Conservation (phyloP, 2,113 vertebrate species). For the Dascyllus trimaculatus region DNA sequence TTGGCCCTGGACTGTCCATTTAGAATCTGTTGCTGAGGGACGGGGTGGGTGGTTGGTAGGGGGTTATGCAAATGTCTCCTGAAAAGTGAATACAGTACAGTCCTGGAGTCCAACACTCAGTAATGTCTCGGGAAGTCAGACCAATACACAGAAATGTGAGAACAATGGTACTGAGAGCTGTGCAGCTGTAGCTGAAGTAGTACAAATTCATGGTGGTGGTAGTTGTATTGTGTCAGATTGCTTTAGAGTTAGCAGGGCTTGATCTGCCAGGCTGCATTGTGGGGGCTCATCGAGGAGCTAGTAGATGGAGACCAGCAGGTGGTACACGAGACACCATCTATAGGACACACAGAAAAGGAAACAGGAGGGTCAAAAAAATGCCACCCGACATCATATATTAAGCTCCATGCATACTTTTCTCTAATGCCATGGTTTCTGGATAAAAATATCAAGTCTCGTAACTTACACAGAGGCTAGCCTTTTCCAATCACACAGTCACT, state of each 20-base stretch:
- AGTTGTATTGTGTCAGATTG: constrained; percentile 34
- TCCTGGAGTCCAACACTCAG: constrained; percentile 11
- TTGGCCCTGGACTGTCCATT: constrained; percentile 50
- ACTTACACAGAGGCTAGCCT: no score
- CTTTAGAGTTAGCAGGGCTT: constrained; percentile 44
- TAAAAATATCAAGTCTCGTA: not conserved
- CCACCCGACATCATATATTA: not conserved
- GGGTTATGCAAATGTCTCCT: constrained; percentile 44
- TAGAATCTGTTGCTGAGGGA: not conserved
- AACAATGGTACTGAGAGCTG: constrained; percentile 5
- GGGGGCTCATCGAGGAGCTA: constrained; percentile 89
- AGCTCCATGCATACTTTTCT: no score
- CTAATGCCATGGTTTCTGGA: not conserved
- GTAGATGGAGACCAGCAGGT: constrained; percentile 90
- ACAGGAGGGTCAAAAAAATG: constrained; percentile 4
- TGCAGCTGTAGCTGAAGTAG: constrained; percentile 29
- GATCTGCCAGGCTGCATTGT: constrained; percentile 68
- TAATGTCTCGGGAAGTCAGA: not conserved
- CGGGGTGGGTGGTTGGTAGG: no score
- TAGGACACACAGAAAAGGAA: constrained; percentile 33
- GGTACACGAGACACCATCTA: constrained; percentile 90
- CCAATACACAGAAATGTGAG: not conserved
- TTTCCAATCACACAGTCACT: no score
- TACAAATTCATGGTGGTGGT: constrained; percentile 4
- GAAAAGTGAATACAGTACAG: constrained; percentile 28